Percentiles rank a stretch among this genome's conserved stretches.
Evolutionary conservation across 2,113 vertebrate genomes (phyloP).

Genomic region (Oostethus manadensis): DNA sequence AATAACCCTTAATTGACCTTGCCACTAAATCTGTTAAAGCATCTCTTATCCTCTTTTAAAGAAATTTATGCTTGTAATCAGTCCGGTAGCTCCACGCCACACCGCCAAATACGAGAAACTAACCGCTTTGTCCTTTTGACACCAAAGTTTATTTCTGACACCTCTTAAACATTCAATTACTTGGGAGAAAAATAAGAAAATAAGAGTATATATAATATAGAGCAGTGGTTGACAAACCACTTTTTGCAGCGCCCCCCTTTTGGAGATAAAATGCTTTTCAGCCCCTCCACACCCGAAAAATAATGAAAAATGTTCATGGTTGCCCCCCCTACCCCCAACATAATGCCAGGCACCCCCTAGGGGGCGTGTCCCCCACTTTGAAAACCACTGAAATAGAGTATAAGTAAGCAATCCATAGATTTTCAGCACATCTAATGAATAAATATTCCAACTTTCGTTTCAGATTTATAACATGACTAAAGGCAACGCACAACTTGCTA

Average conservation of each 20-base stretch:
- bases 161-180: neutral
- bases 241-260: no score
- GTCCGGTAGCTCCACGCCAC: neutral
- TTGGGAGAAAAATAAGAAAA: neutral
- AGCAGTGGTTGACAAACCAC: no score
- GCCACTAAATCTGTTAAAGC: neutral
- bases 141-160: neutral
- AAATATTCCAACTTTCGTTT: neutral
- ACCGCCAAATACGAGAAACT: neutral
- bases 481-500: constrained; percentile 44
- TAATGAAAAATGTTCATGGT: no score
- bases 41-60: no score
- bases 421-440: constrained; percentile 5
- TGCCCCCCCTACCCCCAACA: no score
- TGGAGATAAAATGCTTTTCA: no score
- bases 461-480: constrained; percentile 53
- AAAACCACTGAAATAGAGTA: no score
- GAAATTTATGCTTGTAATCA: neutral
- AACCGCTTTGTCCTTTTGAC: neutral
- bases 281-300: no score
- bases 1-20: neutral
- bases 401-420: neutral
- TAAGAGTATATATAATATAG: neutral
- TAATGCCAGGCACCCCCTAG: no score
- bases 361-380: no score